Conservation (phyloP, 2,888 invertebrate genomes). For the Digitonthophagus gazella region DNA sequence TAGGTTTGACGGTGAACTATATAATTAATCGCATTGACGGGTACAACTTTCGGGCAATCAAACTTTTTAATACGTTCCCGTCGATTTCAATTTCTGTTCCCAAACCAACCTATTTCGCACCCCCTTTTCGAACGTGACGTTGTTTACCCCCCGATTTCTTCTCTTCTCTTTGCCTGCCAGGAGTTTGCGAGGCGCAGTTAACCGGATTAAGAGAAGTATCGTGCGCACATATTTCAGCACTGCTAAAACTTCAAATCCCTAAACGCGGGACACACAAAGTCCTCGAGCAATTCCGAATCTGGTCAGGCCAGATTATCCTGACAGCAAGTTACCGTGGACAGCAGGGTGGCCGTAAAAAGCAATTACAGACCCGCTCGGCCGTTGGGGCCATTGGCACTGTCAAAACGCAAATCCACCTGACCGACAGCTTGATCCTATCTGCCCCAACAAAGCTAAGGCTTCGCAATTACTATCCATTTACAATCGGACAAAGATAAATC, state of each 20-base stretch:
- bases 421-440: slow-evolving; percentile 42
- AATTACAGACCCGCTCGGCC: slow-evolving; percentile 38
- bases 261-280: background rate
- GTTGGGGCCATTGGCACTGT: slow-evolving; percentile 37
- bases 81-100: background rate
- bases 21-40: background rate
- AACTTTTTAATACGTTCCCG: background rate
- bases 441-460: background rate
- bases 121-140: background rate
- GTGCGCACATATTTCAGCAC: background rate
- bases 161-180: background rate
- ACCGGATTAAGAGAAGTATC: background rate
- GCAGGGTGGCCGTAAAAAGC: slow-evolving; percentile 40
- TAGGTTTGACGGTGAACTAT: background rate
- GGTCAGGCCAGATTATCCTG: slow-evolving; percentile 29
- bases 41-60: background rate
- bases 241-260: background rate
- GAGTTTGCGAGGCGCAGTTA: background rate
- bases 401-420: slow-evolving; percentile 45
- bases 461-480: background rate
- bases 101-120: background rate
- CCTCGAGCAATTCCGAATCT: background rate
- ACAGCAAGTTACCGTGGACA: slow-evolving; percentile 26
- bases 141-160: background rate
- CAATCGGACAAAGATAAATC: background rate